A percentile compares a stretch with the other conserved stretches of the same genome.
These are phyloP conservation scores for Butorides virescens DNA, from an alignment of 2,113 vertebrate genomes.

Conservation along the genomic window DNA sequence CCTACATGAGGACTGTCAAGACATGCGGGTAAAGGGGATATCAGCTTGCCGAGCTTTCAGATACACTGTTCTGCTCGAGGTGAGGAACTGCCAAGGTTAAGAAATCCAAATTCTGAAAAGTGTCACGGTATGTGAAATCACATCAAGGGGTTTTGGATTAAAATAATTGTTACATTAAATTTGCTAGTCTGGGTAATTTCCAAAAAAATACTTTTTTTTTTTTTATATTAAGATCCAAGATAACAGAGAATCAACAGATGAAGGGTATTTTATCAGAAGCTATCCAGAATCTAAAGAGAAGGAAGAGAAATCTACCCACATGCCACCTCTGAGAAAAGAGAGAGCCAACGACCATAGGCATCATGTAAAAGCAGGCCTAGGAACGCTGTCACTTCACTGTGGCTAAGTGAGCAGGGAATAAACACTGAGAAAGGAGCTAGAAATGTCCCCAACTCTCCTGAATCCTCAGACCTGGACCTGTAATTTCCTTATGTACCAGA, in stretches of 20 bases:
- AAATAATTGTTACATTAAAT: not conserved
- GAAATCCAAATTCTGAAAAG: not conserved
- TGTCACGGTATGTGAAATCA: not conserved
- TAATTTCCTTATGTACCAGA: not conserved
- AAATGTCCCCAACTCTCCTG: not conserved
- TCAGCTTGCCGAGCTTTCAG: not conserved
- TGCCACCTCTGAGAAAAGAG: not conserved
- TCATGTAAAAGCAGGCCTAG: not conserved
- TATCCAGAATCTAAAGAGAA: not conserved
- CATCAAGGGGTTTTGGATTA: not conserved
- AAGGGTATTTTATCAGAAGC: not conserved
- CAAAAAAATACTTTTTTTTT: not conserved
- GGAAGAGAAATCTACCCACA: not conserved
- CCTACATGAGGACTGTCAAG: not conserved
- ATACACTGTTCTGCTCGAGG: not conserved
- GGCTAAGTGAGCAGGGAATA: not conserved
- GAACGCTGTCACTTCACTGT: not conserved
- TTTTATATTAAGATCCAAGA: not conserved
- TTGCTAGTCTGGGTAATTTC: not conserved
- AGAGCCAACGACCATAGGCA: not conserved
- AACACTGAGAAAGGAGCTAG: not conserved
- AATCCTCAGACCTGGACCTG: not conserved
- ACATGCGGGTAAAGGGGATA: not conserved
- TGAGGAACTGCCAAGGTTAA: not conserved
- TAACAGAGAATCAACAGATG: not conserved